Evolutionary conservation across 2,888 invertebrate species (phyloP).

Genomic region (Drosophila prolongata): DNA sequence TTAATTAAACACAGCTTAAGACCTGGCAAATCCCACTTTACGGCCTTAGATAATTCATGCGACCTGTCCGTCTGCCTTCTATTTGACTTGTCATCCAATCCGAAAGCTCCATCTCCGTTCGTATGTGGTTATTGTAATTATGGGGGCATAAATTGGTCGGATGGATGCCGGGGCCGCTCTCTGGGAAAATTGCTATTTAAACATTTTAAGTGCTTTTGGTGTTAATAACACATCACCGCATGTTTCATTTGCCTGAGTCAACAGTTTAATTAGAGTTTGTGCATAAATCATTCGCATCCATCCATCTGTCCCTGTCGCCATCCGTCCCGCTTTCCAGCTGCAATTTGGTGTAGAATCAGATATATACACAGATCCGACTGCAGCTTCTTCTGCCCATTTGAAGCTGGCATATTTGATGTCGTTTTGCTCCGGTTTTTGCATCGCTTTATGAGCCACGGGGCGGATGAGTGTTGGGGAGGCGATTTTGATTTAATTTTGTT

Average conservation of each 20-base stretch:
- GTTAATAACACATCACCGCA: constrained; percentile 73
- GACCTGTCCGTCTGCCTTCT: constrained; percentile 40
- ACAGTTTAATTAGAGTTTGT: constrained; percentile 73
- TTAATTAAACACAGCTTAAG: constrained; percentile 53
- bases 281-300: constrained; percentile 61
- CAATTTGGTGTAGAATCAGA: constrained; percentile 25
- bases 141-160: constrained; percentile 27
- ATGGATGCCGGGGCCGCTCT: constrained; percentile 8
- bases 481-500: constrained; percentile 45
- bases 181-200: constrained; percentile 61
- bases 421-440: constrained; percentile 35
- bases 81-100: constrained; percentile 58
- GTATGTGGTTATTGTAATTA: constrained; percentile 37
- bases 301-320: constrained; percentile 8
- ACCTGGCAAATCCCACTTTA: constrained; percentile 38
- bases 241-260: constrained; percentile 75
- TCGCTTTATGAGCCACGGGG: constrained; percentile 28
- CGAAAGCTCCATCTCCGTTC: not conserved
- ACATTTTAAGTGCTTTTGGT: constrained; percentile 73
- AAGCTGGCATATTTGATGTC: constrained; percentile 45
- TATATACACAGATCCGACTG: constrained; percentile 14
- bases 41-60: constrained; percentile 54
- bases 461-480: constrained; percentile 4
- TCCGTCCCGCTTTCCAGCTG: constrained; percentile 6
- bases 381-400: constrained; percentile 34